Evolutionary conservation across 2,113 vertebrate genomes (phyloP).

Genomic region (Perca fluviatilis): DNA sequence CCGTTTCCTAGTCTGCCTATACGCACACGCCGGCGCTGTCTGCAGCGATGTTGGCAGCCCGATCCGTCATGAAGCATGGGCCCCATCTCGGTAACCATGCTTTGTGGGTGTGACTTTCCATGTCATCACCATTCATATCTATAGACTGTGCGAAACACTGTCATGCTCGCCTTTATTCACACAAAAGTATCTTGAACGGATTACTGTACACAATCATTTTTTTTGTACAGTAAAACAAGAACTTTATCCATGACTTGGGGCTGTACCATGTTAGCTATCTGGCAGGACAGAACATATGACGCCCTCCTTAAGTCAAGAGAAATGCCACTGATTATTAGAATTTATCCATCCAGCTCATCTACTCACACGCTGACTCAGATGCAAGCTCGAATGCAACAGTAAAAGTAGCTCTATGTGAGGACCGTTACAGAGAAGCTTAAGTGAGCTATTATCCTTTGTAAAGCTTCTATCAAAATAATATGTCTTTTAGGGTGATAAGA

Average conservation of each 20-base stretch:
- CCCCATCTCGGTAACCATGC: too few relatives aligned
- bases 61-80: too few relatives aligned
- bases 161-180: too few relatives aligned
- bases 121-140: too few relatives aligned
- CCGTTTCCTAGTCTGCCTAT: too few relatives aligned
- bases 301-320: constrained; percentile 5
- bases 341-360: neutral
- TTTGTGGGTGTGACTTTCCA: too few relatives aligned
- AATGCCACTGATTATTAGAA: constrained; percentile 3
- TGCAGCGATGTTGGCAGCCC: too few relatives aligned
- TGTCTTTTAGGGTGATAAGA: neutral
- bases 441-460: neutral
- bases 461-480: neutral
- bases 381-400: constrained; percentile 14
- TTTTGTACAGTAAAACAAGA: constrained; percentile 13
- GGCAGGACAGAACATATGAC: neutral
- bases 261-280: neutral
- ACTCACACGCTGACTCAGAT: constrained; percentile 26
- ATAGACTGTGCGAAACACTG: too few relatives aligned
- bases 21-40: too few relatives aligned
- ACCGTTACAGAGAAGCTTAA: neutral
- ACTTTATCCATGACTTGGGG: neutral
- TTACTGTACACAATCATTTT: neutral
- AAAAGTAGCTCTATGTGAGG: neutral
- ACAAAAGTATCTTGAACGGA: too few relatives aligned